Evolutionary conservation across 2,888 invertebrate genomes (phyloP), one percentile per base, ranked within the genome.

Genomic region (Platerodrilus igneus): DNA sequence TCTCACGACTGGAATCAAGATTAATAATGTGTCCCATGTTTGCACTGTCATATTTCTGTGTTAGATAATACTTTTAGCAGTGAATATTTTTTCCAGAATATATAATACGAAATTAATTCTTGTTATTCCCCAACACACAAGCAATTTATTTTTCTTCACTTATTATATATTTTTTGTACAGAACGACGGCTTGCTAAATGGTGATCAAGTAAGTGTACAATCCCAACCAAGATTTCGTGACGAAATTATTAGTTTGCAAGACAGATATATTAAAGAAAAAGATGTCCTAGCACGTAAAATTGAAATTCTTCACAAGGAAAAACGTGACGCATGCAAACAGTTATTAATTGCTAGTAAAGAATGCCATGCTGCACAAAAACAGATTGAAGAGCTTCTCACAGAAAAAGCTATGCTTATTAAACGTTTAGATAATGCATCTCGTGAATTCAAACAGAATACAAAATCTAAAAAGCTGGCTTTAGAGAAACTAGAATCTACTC

Each of bases 401-500:
- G 65, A 66, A 41, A 61, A 61, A 44, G 49, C 55, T 13, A 28
- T 49, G 8, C 41, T 62, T 11, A 38, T 63, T 10, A 60, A 58
- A 33, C 50, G 60, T 19, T 29, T 66, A 30, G 64, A 66, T 35
- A 55, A 47, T 4, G 64, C 63, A 2, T 59, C 62, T 1, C 63
- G 58, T 45, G 64, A 64, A 36, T 58, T 64, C 28, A 61, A 58
- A 34, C 35, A 45, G 13, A 64, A 62, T 42, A 64, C 62, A 1
- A 50, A 58, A 43, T 56, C 60, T 4, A 65, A 63, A 37, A 64
- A 63, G 34, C 21, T 52, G 4, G 60, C 63, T 2, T 38, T 66
- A 15, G 56, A 56, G 1, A 64, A 62, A 42, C 45, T 66, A 29
- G 64, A 66, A 41, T 60, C 63, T 36, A 53, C 48, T 4, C 31